A percentile compares a stretch with the other conserved stretches of the same genome.
phyloP scores from a whole-genome alignment of 2,888 invertebrate genomes.

The Eupithecia centaureata region DNA sequence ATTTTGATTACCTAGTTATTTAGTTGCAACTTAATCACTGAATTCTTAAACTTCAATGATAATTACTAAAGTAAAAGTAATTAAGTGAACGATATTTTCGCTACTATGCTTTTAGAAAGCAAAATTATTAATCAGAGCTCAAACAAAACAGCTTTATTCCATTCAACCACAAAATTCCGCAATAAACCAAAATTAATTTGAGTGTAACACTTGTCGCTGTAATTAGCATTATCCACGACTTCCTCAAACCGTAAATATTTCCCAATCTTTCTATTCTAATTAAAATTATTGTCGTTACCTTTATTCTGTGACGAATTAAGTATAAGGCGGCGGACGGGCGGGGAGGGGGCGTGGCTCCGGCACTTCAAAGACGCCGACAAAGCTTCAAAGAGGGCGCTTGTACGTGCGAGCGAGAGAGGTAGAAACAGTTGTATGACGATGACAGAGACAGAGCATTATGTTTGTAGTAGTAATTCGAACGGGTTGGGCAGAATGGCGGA shows the following conservation, averaged over 20 bases:
- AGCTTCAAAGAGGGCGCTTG: conserved; percentile 69
- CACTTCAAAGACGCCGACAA: conserved; percentile 77
- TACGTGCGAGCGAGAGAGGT: conserved; percentile 59
- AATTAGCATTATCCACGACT: conserved; percentile 37
- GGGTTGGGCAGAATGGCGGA: conserved; percentile 61
- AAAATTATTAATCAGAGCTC: neutral
- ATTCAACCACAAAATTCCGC: neutral
- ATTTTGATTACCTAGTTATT: no score
- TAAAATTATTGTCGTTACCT: conserved; percentile 81
- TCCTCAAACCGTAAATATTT: conserved; percentile 49
- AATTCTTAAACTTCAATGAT: neutral
- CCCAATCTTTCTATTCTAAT: conserved; percentile 69
- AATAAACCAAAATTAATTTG: conserved; percentile 20
- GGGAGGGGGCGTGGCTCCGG: conserved; percentile 68
- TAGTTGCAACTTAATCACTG: neutral
- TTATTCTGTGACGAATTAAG: conserved; percentile 80
- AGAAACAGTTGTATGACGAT: conserved; percentile 12
- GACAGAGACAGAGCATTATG: conserved; percentile 59
- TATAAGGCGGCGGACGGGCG: conserved; percentile 53
- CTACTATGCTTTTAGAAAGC: no score
- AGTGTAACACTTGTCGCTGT: conserved; percentile 33
- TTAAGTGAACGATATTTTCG: no score
- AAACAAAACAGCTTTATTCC: neutral
- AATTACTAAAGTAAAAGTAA: neutral
- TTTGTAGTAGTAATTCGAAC: conserved; percentile 78